Evolutionary conservation across 2,113 vertebrate genomes (phyloP).

Genomic region (Chamaetylas fuelleborni): DNA sequence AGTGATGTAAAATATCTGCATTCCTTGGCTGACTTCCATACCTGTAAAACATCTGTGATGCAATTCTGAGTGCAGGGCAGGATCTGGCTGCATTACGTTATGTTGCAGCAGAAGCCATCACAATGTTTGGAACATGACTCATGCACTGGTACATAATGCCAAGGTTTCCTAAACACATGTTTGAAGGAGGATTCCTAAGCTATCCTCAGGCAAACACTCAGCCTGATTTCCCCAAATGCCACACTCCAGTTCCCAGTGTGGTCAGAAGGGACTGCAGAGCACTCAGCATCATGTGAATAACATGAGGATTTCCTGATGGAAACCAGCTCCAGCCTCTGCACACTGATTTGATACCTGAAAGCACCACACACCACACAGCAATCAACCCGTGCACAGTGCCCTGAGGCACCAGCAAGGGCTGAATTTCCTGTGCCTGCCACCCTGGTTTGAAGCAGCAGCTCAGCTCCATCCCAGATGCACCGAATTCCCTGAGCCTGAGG

Average conservation of each 20-base stretch:
- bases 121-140: slow-evolving; percentile 25
- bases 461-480: neutral
- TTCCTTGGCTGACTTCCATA: neutral
- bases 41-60: neutral
- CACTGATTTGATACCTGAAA: neutral
- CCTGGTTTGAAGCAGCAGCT: neutral
- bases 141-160: neutral
- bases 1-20: neutral
- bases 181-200: neutral
- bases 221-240: neutral
- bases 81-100: neutral
- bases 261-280: neutral
- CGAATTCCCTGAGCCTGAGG: neutral
- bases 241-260: neutral
- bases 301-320: neutral
- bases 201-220: neutral
- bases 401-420: neutral
- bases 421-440: neutral
- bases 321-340: neutral
- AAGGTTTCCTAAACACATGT: neutral
- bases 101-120: neutral
- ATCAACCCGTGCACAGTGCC: neutral
- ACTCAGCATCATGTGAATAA: neutral
- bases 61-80: neutral
- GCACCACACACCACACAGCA: neutral